These are phyloP conservation scores for Drosophila tani DNA, from an alignment of 1,140 invertebrate genomes.

Conservation along the genomic window DNA sequence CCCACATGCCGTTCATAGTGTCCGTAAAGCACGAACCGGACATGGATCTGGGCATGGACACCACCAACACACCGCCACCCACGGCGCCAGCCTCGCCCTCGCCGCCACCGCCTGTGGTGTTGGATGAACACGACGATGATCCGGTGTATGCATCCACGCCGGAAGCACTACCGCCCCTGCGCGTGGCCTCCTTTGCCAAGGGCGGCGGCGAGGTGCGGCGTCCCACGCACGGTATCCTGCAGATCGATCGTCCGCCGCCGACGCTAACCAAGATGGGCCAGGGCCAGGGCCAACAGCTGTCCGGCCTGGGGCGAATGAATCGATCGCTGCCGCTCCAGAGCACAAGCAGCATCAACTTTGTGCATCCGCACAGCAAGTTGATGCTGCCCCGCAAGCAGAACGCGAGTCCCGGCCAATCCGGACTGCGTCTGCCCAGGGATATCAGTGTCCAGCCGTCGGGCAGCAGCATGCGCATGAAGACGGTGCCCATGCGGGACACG, in stretches of 20 bases:
- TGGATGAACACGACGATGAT: constrained; percentile 13
- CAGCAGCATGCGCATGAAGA: constrained; percentile 51
- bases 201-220: constrained; percentile 17
- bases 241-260: constrained; percentile 59
- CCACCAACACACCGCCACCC: constrained; percentile 63
- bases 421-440: constrained; percentile 54
- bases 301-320: constrained; percentile 13
- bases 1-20: constrained; percentile 59
- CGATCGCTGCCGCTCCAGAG: constrained; percentile 56
- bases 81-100: constrained; percentile 71
- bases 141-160: constrained; percentile 9
- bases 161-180: constrained; percentile 48
- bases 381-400: constrained; percentile 66
- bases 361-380: constrained; percentile 64
- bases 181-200: constrained; percentile 57
- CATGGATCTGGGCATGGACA: constrained; percentile 66
- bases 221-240: constrained; percentile 52
- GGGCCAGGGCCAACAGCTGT: not conserved
- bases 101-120: constrained; percentile 41
- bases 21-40: constrained; percentile 71
- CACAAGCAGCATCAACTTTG: constrained; percentile 68
- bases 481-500: constrained; percentile 67
- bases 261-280: constrained; percentile 29
- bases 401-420: constrained; percentile 3
- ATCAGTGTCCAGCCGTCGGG: constrained; percentile 54